Percentiles rank a stretch among this genome's conserved stretches.
phyloP scores from a whole-genome alignment of 2,888 invertebrate genomes.

The Scaptomyza cyrtandrae region DNA sequence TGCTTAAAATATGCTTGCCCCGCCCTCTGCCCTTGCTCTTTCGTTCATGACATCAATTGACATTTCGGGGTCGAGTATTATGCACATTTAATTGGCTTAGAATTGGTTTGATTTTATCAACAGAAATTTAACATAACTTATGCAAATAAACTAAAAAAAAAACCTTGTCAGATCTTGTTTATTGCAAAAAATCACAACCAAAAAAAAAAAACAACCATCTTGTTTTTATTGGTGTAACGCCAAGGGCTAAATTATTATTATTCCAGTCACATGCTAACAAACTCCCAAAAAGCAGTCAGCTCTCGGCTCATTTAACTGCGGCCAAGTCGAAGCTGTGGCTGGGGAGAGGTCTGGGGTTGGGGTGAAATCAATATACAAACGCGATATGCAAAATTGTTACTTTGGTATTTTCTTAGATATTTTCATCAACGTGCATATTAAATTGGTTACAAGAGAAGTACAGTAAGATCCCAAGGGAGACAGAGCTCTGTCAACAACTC shows the following conservation, averaged over 20 bases:
- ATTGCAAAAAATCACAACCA: constrained; percentile 11
- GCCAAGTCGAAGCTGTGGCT: not conserved
- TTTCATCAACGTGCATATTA: constrained; percentile 36
- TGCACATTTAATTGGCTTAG: constrained; percentile 44
- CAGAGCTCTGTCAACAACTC: constrained; percentile 14
- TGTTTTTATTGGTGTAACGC: constrained; percentile 15
- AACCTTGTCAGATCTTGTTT: constrained; percentile 39
- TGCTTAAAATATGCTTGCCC: not conserved
- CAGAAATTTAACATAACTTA: constrained; percentile 40
- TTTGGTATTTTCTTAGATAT: constrained; percentile 39
- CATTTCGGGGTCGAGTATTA: constrained; percentile 12
- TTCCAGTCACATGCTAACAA: constrained; percentile 38
- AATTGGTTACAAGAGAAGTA: constrained; percentile 9
- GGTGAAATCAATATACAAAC: constrained; percentile 42
- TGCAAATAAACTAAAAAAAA: constrained; percentile 44
- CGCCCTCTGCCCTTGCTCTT: not conserved
- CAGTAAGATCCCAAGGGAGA: not conserved
- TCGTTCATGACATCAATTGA: not conserved
- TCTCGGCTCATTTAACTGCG: constrained; percentile 45
- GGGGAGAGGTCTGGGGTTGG: not conserved
- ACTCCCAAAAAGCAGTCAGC: constrained; percentile 7
- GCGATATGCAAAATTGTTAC: constrained; percentile 31
- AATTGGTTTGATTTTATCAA: constrained; percentile 31
- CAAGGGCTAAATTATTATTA: constrained; percentile 42
- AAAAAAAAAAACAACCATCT: not conserved